Percentiles rank a stretch among this genome's conserved stretches.
Evolutionary conservation across 64 coral and sea anemone genomes (phyloP).

Genomic region (Anthopleura sola): DNA sequence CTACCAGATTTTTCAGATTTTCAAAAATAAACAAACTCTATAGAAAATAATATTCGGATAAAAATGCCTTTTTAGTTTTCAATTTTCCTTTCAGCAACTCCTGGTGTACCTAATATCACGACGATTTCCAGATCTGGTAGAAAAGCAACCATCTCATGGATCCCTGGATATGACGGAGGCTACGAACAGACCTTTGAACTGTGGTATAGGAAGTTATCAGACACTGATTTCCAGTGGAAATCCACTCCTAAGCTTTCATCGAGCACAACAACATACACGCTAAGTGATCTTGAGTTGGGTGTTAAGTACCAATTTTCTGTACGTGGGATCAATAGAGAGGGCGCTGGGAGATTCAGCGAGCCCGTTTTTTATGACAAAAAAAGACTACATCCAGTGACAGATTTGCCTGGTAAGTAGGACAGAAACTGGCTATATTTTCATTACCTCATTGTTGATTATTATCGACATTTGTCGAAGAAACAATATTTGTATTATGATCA

Average conservation of each 20-base stretch:
- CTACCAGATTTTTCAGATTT: no score
- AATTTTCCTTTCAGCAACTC: conserved; percentile 64
- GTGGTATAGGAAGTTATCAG: conserved; percentile 65
- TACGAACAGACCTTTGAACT: conserved; percentile 72
- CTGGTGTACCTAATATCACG: conserved; percentile 62
- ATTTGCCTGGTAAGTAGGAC: background rate
- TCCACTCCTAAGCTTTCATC: conserved; percentile 23
- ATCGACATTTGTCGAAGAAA: no score
- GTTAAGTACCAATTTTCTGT: conserved; percentile 64
- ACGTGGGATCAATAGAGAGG: conserved; percentile 77
- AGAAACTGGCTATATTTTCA: no score
- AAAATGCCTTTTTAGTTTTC: background rate
- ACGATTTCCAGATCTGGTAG: conserved; percentile 16
- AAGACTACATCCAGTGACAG: background rate
- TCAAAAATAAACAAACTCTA: no score
- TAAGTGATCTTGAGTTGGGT: conserved; percentile 30
- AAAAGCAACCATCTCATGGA: conserved; percentile 61
- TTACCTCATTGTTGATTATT: no score
- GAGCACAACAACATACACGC: conserved; percentile 52
- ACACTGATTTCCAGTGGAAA: conserved; percentile 71
- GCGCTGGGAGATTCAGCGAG: conserved; percentile 29
- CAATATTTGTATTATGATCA: no score
- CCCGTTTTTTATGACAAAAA: background rate
- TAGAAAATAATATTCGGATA: no score
- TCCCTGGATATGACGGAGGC: conserved; percentile 85